Evolutionary conservation across 2,113 vertebrate species (phyloP).

Genomic region (Suncus etruscus): DNA sequence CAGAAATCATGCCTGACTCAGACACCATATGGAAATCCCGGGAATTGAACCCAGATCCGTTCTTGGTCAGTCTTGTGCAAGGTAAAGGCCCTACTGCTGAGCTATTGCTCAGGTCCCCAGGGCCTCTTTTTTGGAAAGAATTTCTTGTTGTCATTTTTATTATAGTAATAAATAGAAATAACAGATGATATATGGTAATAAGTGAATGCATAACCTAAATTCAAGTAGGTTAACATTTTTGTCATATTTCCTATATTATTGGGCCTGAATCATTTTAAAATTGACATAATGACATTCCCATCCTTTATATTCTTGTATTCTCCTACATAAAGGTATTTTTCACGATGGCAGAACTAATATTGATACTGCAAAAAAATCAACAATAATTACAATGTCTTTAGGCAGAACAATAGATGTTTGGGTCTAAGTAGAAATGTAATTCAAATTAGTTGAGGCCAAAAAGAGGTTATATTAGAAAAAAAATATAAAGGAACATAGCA

Average conservation of each 20-base stretch:
- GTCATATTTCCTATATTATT: background rate
- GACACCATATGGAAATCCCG: no score
- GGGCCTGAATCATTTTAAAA: slow-evolving; percentile 26
- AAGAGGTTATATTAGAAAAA: background rate
- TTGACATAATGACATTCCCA: background rate
- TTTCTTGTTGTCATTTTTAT: background rate
- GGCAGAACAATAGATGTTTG: background rate
- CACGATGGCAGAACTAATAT: background rate
- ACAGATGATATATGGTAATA: background rate
- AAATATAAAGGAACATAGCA: background rate
- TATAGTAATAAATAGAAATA: background rate
- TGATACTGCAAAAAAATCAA: slow-evolving; percentile 14
- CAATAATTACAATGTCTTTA: background rate
- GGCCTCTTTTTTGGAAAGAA: background rate
- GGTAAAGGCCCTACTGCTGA: no score
- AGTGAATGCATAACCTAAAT: background rate
- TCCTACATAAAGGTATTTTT: background rate
- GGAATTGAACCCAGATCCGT: no score
- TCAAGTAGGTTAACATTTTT: background rate
- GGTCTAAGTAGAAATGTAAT: slow-evolving; percentile 23
- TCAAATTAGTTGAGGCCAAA: background rate
- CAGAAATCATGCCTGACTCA: no score
- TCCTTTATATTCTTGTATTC: background rate
- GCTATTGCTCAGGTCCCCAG: no score
- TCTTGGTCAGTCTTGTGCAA: no score